A percentile compares a stretch with the other conserved stretches of the same genome.
phyloP scores from a whole-genome alignment of 92 coral and sea anemone species.

The Bergia puertoricense region DNA sequence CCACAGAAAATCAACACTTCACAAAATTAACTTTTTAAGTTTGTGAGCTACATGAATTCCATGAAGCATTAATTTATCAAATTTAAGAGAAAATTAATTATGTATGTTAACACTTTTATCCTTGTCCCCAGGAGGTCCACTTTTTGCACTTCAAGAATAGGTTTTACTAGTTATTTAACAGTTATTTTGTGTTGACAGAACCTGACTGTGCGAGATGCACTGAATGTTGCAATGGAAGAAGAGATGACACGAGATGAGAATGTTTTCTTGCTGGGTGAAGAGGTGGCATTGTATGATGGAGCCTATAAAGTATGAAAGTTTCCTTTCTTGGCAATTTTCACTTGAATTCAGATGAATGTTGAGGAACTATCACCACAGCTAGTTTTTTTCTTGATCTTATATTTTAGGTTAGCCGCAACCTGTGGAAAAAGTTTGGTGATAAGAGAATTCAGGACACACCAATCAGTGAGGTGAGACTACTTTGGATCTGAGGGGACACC shows the following conservation, averaged over 20 bases:
- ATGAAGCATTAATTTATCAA: too few species aligned
- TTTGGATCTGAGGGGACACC: too few species aligned
- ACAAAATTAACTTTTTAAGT: too few species aligned
- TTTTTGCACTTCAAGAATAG: background rate
- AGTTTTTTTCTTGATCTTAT: background rate
- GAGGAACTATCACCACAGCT: too few species aligned
- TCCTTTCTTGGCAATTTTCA: background rate
- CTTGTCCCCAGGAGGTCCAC: too few species aligned
- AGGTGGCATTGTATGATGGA: slow-evolving; percentile 97
- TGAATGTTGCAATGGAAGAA: slow-evolving; percentile 95
- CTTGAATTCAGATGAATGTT: background rate
- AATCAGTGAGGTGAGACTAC: slow-evolving; percentile 79
- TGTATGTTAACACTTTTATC: too few species aligned
- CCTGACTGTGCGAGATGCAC: slow-evolving; percentile 89
- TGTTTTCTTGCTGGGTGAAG: slow-evolving; percentile 95
- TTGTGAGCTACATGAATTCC: too few species aligned
- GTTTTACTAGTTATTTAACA: background rate
- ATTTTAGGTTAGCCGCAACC: slow-evolving; percentile 81
- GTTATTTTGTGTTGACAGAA: slow-evolving; percentile 12
- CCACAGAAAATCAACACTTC: too few species aligned
- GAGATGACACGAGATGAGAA: slow-evolving; percentile 89
- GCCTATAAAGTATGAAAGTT: slow-evolving; percentile 82
- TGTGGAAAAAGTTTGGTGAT: slow-evolving; percentile 87
- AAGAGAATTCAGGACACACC: slow-evolving; percentile 90
- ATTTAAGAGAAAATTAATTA: too few species aligned